Evolutionary conservation across 2,113 vertebrate genomes (phyloP), one percentile per base, ranked within the genome.

Genomic region (Eolophus roseicapilla): DNA sequence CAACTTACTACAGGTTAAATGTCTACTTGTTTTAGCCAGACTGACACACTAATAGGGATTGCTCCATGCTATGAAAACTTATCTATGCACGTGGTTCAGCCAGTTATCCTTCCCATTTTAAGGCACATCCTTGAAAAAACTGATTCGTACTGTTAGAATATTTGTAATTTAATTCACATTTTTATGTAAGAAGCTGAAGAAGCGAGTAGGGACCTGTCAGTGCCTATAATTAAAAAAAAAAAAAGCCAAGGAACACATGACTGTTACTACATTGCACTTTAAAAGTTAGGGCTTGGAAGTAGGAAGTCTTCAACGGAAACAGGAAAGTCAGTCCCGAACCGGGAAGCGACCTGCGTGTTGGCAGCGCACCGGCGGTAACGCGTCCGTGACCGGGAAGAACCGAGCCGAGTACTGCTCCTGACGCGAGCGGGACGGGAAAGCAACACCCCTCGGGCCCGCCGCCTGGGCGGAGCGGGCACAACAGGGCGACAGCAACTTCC

Each of bases 321-420:
- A 5, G 6, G 5, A 19, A 59, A 83, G 79, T 13, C 63, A 8
- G 4, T 6, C 21, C 1, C 21, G 5, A 25, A 20, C 25, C 0
- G 13, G 50, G 75, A 35, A 52, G 75, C 27, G 4, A 59, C 50
- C 65, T 4, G 35, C 62, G 43, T 33, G 35, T 24, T 31, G 17
- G 15, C 85, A 18, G 59, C 29, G 7, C 43, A 53, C 3, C 14
- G 7, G 67, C 53, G 2, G 2, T 0, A 53, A 1, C 16, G 43
- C 11, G 9, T 1, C 63, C 6, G 13, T 1, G 49, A 18, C 44
- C 33, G 13, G 13, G 57, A 13, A 25, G 0, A 46, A 9, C 77
- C 3, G 24, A 6, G 50, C 2, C 3, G 18, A 13, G 0, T 17
- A 43, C 46, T 4, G 57, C 74, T 9, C 2, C 37, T 3, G 31